Evolutionary conservation across 2,888 invertebrate species (phyloP).

Genomic region (Selenia dentaria): DNA sequence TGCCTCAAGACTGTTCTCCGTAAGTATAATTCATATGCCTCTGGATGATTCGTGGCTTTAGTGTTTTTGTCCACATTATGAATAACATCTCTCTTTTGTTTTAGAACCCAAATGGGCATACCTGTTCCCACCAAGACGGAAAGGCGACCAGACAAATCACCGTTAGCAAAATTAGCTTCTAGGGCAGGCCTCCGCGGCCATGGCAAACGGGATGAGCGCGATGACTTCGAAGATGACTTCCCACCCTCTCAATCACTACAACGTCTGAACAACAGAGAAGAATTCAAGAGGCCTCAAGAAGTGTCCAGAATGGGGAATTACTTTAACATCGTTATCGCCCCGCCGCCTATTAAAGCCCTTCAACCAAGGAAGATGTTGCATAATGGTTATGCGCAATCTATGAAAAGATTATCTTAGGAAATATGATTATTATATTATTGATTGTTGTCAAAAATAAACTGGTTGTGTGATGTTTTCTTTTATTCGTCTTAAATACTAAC

Average conservation of each 20-base stretch:
- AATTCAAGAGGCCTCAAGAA: conserved; percentile 58
- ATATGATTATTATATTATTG: no score
- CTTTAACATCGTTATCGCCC: conserved; percentile 78
- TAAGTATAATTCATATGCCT: conserved; percentile 54
- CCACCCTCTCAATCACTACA: conserved; percentile 18
- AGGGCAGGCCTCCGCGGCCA: conserved; percentile 41
- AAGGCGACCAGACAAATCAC: conserved; percentile 40
- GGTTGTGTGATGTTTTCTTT: not conserved
- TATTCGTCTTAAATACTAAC: no score
- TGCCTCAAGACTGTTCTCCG: conserved; percentile 77
- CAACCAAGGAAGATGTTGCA: conserved; percentile 66
- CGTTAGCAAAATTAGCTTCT: conserved; percentile 40
- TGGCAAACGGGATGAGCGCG: conserved; percentile 47
- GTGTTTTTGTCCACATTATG: no score
- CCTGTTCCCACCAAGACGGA: conserved; percentile 63
- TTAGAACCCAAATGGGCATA: conserved; percentile 79
- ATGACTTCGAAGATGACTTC: conserved; percentile 48
- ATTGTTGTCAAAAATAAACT: no score
- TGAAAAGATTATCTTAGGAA: conserved; percentile 39
- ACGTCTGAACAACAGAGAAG: conserved; percentile 40
- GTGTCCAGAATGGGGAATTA: conserved; percentile 77
- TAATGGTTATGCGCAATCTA: conserved; percentile 44
- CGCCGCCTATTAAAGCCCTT: conserved; percentile 72
- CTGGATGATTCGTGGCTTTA: no score
- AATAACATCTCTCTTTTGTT: conserved; percentile 25